Evolutionary conservation across 2,888 invertebrate genomes (phyloP).

Genomic region (Apamea epomidion): DNA sequence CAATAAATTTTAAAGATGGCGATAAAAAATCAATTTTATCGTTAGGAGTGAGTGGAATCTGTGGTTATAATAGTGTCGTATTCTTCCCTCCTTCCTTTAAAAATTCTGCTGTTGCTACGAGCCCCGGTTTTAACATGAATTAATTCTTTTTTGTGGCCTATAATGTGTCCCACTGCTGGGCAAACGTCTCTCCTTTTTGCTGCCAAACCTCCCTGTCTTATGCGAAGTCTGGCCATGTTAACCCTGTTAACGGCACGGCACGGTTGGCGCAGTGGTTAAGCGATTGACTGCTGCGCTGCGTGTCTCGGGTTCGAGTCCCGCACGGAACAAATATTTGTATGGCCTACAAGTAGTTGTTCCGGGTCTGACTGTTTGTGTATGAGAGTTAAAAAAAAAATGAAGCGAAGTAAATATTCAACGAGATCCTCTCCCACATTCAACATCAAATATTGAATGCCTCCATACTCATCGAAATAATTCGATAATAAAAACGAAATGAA

Average conservation of each 20-base stretch:
- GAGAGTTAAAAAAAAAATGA: too few relatives aligned
- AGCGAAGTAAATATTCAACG: slow-evolving; percentile 12
- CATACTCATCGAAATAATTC: slow-evolving; percentile 42
- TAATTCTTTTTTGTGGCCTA: neutral
- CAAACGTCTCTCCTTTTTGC: neutral
- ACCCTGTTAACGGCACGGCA: too few relatives aligned
- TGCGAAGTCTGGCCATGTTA: neutral
- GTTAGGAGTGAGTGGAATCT: slow-evolving; percentile 5
- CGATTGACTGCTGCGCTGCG: too few relatives aligned
- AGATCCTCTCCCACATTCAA: slow-evolving; percentile 14
- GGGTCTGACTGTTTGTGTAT: too few relatives aligned
- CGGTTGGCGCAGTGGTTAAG: too few relatives aligned
- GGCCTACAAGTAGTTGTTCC: too few relatives aligned
- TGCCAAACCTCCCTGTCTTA: neutral
- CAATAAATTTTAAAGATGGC: slow-evolving; percentile 43
- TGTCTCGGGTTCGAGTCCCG: too few relatives aligned
- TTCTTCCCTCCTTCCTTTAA: neutral
- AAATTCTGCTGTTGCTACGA: neutral
- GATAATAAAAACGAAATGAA: slow-evolving; percentile 56
- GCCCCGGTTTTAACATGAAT: neutral
- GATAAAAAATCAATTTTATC: slow-evolving; percentile 47
- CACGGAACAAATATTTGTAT: too few relatives aligned
- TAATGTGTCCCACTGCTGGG: neutral
- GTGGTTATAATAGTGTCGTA: neutral
- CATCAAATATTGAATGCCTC: slow-evolving; percentile 22